phyloP scores from a whole-genome alignment of 2,113 vertebrate genomes.

The Plecturocebus donacophilus region DNA sequence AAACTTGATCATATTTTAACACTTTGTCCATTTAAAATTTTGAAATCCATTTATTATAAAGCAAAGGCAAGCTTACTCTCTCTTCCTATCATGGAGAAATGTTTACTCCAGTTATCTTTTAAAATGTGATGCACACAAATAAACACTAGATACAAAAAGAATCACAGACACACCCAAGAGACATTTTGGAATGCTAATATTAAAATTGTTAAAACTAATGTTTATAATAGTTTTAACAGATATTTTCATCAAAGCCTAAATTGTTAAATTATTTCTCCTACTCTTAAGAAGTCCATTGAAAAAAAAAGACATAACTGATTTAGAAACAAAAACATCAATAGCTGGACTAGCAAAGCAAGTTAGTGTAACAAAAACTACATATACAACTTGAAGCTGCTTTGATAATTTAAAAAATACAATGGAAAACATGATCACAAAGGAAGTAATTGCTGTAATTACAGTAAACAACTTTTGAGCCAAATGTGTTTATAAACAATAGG shows the following conservation, averaged over 20 bases:
- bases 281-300: constrained; percentile 53
- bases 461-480: constrained; percentile 89
- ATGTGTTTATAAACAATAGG: constrained; percentile 90
- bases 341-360: constrained; percentile 42
- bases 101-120: neutral
- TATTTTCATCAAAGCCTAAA: constrained; percentile 72
- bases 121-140: neutral
- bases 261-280: constrained; percentile 34
- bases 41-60: constrained; percentile 21
- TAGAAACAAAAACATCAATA: constrained; percentile 29
- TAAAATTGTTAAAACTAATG: constrained; percentile 57
- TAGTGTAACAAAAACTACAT: constrained; percentile 57
- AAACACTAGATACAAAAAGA: neutral
- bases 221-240: constrained; percentile 53
- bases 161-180: neutral
- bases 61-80: constrained; percentile 22
- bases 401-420: constrained; percentile 85
- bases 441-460: constrained; percentile 84
- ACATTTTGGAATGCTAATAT: neutral
- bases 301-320: constrained; percentile 37
- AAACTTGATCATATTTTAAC: constrained; percentile 23
- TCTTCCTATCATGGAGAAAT: neutral
- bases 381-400: constrained; percentile 79
- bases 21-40: neutral
- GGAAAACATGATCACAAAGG: constrained; percentile 82